Evolutionary conservation across 2,113 vertebrate genomes (phyloP), one percentile per base, ranked within the genome.

Genomic region (Scophthalmus maximus): DNA sequence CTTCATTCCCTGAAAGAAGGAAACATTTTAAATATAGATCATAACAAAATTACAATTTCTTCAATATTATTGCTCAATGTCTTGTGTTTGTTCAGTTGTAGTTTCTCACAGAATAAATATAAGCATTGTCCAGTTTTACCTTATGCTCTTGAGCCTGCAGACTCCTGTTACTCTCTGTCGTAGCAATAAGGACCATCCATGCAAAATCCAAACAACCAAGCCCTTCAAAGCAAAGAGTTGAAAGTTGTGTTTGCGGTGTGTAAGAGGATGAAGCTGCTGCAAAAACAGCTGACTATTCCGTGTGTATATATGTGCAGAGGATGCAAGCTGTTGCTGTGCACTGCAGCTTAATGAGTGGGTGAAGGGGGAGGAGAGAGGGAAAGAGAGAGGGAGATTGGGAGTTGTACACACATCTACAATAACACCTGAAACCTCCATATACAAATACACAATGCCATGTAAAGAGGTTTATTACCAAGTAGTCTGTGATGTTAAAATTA

Each of bases 321-420:
- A 47, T 3, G 51, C 66, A 73, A 81, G 78, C 66, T 81, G 83
- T 51, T 78, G 25, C 10, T 20, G 15, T 29, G 68, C 57, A 60
- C 49, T 68, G 68, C n/a, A 67, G 66, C 46, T 70, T 20, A 59
- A 36, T 22, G 17, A 25, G 12, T 17, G 25, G 15, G 49, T 2
- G 4, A 1, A 5, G 1, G 26, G 26, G 51, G 8, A 1, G 49
- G 49, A 23, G 47, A 22, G 0, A 22, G 20, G 2, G 18, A 4
- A 2, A 1, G 42, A n/a, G 18, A 7, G 42, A n/a, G 18, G 8
- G 17, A n/a, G 18, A 4, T 15, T 2, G 7, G 42, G 18, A 5
- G 7, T 17, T 2, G n/a, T n/a, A 4, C 1, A 46, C 44, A 46
- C 17, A 23, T 18, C 3, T 11, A 49, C 22, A 49, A 22, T 23